phyloP scores from a whole-genome alignment of 2,797 vertebrate genomes.

The Morelia viridis region DNA sequence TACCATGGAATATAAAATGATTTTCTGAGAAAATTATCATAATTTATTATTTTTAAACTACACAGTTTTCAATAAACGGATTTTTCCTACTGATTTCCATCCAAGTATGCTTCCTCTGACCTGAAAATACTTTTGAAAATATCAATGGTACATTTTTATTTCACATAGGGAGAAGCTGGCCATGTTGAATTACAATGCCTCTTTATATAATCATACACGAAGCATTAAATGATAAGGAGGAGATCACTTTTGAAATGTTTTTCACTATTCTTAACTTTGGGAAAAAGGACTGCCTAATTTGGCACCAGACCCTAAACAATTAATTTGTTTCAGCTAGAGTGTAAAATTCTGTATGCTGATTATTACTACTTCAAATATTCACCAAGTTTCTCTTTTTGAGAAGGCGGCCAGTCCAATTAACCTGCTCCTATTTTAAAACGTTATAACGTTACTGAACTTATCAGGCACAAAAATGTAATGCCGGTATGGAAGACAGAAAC shows the following conservation, averaged over 20 bases:
- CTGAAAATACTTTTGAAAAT: slow-evolving; percentile 74
- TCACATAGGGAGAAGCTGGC: slow-evolving; percentile 48
- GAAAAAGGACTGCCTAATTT: not conserved
- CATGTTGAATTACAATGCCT: slow-evolving; percentile 53
- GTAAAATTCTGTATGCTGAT: not conserved
- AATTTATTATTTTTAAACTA: slow-evolving; percentile 76
- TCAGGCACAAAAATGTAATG: slow-evolving; percentile 29
- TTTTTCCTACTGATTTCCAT: slow-evolving; percentile 71
- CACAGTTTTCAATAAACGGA: slow-evolving; percentile 80
- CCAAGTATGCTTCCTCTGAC: slow-evolving; percentile 75
- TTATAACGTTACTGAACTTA: slow-evolving; percentile 37
- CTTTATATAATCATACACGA: slow-evolving; percentile 28
- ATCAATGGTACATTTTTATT: slow-evolving; percentile 56
- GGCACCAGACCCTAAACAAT: not conserved
- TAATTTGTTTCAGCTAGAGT: not conserved
- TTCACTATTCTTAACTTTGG: not conserved
- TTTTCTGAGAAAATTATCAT: slow-evolving; percentile 83
- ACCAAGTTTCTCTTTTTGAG: not conserved
- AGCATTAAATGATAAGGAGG: not conserved
- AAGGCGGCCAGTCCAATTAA: not conserved
- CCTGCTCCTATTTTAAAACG: slow-evolving; percentile 23
- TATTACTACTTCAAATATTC: not conserved
- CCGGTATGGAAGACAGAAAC: slow-evolving; percentile 30
- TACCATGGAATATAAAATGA: slow-evolving; percentile 76
- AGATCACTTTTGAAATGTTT: not conserved